These are phyloP conservation scores for Rhabdophis nuchalis DNA, from an alignment of 2,797 vertebrate species.

Conservation along the genomic window DNA sequence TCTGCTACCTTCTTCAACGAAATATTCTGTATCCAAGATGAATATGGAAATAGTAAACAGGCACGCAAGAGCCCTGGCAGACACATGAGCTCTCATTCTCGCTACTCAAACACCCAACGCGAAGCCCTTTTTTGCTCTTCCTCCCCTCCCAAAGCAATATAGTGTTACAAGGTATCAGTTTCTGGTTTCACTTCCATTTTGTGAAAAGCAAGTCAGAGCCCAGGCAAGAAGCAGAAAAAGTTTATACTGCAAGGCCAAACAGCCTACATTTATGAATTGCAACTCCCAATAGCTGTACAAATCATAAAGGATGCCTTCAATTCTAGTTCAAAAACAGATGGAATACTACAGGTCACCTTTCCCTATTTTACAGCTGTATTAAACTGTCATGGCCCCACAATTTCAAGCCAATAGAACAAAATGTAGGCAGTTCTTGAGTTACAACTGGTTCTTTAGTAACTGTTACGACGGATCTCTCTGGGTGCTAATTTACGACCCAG, in stretches of 20 bases:
- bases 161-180: slow-evolving; percentile 4
- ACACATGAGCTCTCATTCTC: neutral
- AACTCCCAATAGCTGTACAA: neutral
- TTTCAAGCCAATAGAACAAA: neutral
- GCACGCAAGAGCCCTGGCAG: neutral
- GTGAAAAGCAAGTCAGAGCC: neutral
- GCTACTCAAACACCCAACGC: neutral
- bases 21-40: neutral
- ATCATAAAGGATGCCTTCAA: neutral
- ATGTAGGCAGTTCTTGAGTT: neutral
- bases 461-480: neutral
- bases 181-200: slow-evolving; percentile 18
- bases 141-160: neutral
- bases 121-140: neutral
- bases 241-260: neutral
- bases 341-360: neutral
- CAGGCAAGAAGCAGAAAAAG: neutral
- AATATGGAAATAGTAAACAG: neutral
- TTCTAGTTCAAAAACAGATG: neutral
- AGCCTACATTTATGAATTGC: neutral
- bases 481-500: neutral
- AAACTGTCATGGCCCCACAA: neutral
- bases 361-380: neutral
- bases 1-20: neutral
- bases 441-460: neutral